Conservation (phyloP, 2,113 vertebrate genomes). For the Neodon shergylaensis region DNA sequence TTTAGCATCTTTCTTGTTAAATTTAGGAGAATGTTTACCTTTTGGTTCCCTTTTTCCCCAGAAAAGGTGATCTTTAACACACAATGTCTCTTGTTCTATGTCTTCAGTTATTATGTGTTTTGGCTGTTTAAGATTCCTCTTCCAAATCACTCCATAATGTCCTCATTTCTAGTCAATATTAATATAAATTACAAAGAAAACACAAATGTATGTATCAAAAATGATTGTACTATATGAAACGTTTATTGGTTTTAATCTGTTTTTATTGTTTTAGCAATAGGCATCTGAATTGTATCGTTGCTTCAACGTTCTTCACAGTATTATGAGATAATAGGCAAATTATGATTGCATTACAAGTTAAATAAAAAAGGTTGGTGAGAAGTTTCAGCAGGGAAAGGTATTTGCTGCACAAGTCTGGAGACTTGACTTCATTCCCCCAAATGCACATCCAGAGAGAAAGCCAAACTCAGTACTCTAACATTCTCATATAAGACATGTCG, state of each 20-base stretch:
- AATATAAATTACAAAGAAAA: neutral
- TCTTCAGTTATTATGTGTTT: neutral
- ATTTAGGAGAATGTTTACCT: neutral
- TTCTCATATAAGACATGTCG: neutral
- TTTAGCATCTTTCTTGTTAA: neutral
- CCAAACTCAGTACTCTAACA: neutral
- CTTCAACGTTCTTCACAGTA: neutral
- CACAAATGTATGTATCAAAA: neutral
- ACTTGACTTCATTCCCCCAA: neutral
- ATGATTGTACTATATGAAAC: neutral
- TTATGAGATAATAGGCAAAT: neutral
- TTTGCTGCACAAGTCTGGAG: neutral
- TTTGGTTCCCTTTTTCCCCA: neutral
- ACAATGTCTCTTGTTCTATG: neutral
- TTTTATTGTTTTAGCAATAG: neutral
- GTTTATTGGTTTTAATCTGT: neutral
- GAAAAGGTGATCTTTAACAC: neutral
- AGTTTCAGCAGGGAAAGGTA: neutral
- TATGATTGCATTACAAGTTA: neutral
- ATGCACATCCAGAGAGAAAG: neutral
- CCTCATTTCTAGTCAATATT: neutral
- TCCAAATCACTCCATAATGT: constrained; percentile 4
- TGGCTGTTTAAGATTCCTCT: neutral
- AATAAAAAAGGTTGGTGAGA: neutral
- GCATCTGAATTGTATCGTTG: neutral